Conservation (phyloP, 2,113 vertebrate genomes). For the Athene cunicularia region DNA sequence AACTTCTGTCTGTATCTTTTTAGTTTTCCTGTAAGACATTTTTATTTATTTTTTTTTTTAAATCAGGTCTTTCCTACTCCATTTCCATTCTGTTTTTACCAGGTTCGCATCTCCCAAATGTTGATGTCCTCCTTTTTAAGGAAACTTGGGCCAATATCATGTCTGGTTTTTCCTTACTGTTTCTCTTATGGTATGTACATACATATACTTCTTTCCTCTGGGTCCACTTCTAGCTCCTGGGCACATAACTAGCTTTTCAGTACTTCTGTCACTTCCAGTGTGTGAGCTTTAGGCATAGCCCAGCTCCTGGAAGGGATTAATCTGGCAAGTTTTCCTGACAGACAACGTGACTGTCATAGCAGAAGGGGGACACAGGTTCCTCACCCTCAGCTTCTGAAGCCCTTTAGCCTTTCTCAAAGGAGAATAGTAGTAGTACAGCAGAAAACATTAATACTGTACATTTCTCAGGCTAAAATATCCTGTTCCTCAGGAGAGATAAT, state of each 20-base stretch:
- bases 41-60: neutral
- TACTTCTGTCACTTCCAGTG: neutral
- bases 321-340: neutral
- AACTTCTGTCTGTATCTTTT: neutral
- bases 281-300: constrained; percentile 12
- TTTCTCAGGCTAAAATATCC: neutral
- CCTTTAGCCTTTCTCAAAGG: neutral
- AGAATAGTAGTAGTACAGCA: neutral
- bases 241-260: neutral
- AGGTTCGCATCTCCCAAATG: neutral
- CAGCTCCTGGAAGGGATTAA: neutral
- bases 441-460: too few species aligned
- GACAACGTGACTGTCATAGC: neutral
- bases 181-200: neutral
- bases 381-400: neutral
- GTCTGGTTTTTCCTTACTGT: neutral
- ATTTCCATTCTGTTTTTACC: neutral
- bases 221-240: neutral
- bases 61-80: neutral
- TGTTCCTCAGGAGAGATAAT: neutral
- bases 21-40: neutral
- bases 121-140: neutral
- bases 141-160: neutral
- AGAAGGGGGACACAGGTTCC: neutral
- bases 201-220: neutral